phyloP scores from a whole-genome alignment of 2,888 invertebrate species.

The Neoaliturus tenellus region DNA sequence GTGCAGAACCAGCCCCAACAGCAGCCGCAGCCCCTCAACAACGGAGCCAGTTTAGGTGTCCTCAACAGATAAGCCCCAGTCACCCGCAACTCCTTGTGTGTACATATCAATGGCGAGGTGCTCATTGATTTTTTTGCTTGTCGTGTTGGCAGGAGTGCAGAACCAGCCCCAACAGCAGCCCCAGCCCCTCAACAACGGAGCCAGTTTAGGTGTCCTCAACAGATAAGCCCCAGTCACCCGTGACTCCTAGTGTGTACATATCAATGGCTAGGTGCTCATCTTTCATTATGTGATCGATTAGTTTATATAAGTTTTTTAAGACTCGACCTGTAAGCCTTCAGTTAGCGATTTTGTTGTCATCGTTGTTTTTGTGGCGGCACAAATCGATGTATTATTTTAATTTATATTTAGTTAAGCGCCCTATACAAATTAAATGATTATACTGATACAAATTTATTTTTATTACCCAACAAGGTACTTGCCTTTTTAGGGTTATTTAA shows the following conservation, averaged over 20 bases:
- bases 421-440: constrained; percentile 13
- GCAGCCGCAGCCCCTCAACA: not conserved
- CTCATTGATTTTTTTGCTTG: constrained; percentile 40
- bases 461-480: no score
- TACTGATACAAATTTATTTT: not conserved
- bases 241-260: constrained; percentile 49
- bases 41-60: constrained; percentile 47
- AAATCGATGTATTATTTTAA: constrained; percentile 56
- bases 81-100: no score
- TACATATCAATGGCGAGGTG: constrained; percentile 28
- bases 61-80: constrained; percentile 46
- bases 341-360: not conserved
- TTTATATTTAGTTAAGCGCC: constrained; percentile 54
- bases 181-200: not conserved
- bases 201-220: constrained; percentile 52
- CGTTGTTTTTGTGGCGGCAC: constrained; percentile 17
- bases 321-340: not conserved
- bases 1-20: not conserved
- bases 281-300: constrained; percentile 53
- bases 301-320: constrained; percentile 52
- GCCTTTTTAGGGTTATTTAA: no score
- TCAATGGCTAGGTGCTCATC: constrained; percentile 45
- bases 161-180: not conserved
- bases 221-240: constrained; percentile 40
- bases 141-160: no score